These are phyloP conservation scores for Dipodomys ordii DNA, from an alignment of 2,113 vertebrate genomes.

Conservation along the genomic window DNA sequence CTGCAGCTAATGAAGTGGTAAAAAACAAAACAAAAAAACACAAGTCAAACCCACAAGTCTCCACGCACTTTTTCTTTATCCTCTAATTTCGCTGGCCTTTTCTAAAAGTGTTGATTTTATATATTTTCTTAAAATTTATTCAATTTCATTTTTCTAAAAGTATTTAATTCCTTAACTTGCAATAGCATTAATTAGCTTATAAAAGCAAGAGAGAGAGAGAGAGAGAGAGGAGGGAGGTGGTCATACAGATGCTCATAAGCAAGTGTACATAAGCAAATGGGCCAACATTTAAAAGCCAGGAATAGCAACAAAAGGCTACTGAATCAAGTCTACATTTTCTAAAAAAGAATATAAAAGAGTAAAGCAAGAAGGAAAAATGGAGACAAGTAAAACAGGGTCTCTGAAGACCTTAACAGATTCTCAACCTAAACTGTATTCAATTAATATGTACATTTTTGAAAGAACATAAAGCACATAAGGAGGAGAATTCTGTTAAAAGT, in stretches of 20 bases:
- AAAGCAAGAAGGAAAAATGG: not conserved
- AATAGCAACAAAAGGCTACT: not conserved
- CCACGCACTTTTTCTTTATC: not conserved
- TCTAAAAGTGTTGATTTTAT: not conserved
- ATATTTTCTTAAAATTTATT: constrained; percentile 19
- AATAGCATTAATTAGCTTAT: not conserved
- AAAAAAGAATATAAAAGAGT: constrained; percentile 15
- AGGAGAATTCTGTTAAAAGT: not conserved
- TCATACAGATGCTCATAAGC: not conserved
- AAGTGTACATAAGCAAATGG: not conserved
- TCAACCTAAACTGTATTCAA: not conserved
- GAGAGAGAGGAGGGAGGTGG: too few species aligned
- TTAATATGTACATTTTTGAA: not conserved
- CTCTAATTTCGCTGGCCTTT: constrained; percentile 13
- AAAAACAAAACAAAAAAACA: not conserved
- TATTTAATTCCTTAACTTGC: constrained; percentile 24
- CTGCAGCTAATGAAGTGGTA: not conserved
- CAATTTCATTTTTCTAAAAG: constrained; percentile 36
- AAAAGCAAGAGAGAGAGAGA: constrained; percentile 23
- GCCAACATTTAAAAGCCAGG: constrained; percentile 24
- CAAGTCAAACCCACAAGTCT: not conserved
- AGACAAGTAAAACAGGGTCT: not conserved
- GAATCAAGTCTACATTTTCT: constrained; percentile 16
- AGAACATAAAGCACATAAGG: not conserved
- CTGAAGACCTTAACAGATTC: not conserved